These are phyloP conservation scores for Promerops cafer DNA, from an alignment of 2,113 vertebrate species.

Conservation along the genomic window DNA sequence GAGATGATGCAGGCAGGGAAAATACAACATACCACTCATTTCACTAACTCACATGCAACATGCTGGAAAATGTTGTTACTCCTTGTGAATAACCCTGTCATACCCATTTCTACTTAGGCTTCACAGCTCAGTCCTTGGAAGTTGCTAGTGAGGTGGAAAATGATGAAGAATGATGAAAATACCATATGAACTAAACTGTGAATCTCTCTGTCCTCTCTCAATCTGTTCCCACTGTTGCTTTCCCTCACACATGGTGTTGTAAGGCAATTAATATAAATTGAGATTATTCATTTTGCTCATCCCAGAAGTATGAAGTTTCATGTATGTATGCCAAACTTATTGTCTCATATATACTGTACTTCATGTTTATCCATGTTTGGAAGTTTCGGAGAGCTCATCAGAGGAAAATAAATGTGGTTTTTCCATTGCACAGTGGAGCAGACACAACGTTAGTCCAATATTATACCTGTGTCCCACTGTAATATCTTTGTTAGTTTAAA, in stretches of 20 bases:
- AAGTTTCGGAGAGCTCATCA: constrained; percentile 16
- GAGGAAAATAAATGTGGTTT: not conserved
- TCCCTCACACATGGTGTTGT: not conserved
- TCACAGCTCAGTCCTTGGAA: not conserved
- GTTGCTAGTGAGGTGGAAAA: not conserved
- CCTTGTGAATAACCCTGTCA: not conserved
- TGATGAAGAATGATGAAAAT: not conserved
- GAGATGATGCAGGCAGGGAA: constrained; percentile 22
- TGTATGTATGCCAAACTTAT: constrained; percentile 35
- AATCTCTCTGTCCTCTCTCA: not conserved
- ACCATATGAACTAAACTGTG: not conserved
- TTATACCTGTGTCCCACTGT: not conserved
- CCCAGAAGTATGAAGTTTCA: constrained; percentile 35
- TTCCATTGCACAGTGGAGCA: not conserved
- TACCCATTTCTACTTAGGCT: not conserved
- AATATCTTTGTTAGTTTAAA: constrained; percentile 10
- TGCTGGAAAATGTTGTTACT: not conserved
- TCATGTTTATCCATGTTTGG: constrained; percentile 43
- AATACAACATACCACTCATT: constrained; percentile 16
- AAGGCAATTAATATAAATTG: constrained; percentile 9
- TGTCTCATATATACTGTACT: not conserved
- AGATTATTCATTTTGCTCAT: constrained; percentile 31
- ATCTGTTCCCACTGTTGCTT: not conserved
- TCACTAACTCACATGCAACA: not conserved
- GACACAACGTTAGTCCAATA: not conserved